These are phyloP conservation scores for Ameiurus melas DNA, from an alignment of 2,113 vertebrate genomes.

Conservation along the genomic window DNA sequence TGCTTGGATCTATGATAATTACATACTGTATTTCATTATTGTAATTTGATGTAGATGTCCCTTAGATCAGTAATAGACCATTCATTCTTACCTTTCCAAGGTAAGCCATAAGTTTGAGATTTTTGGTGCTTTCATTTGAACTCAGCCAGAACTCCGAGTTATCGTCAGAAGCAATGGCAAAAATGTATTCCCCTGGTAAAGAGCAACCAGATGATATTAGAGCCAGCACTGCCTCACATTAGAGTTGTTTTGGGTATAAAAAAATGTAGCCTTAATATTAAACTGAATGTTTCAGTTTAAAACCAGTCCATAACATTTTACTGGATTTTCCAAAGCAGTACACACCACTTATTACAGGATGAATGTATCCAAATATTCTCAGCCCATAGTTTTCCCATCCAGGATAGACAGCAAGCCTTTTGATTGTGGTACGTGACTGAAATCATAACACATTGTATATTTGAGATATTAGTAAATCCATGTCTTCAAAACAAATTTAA, in stretches of 20 bases:
- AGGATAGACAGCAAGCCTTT: slow-evolving; percentile 30
- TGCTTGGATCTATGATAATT: neutral
- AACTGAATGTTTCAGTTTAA: neutral
- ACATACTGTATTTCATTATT: neutral
- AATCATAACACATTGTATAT: neutral
- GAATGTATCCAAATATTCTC: slow-evolving; percentile 46
- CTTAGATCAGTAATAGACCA: neutral
- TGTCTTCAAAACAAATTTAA: neutral
- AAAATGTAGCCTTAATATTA: neutral
- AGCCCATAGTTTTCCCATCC: slow-evolving; percentile 33
- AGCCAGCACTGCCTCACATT: neutral
- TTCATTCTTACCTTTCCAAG: slow-evolving; percentile 35
- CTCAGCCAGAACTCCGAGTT: slow-evolving; percentile 54
- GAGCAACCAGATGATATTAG: neutral
- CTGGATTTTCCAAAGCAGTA: neutral
- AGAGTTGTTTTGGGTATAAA: neutral
- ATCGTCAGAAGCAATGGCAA: slow-evolving; percentile 47
- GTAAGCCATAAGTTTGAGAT: slow-evolving; percentile 18
- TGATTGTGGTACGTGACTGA: slow-evolving; percentile 43
- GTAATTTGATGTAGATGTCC: neutral
- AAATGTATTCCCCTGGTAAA: slow-evolving; percentile 39
- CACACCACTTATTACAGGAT: slow-evolving; percentile 26
- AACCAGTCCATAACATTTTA: neutral
- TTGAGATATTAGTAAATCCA: neutral
- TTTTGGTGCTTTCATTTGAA: slow-evolving; percentile 20